Conservation (phyloP, 2,113 vertebrate species). For the Tiliqua scincoides region DNA sequence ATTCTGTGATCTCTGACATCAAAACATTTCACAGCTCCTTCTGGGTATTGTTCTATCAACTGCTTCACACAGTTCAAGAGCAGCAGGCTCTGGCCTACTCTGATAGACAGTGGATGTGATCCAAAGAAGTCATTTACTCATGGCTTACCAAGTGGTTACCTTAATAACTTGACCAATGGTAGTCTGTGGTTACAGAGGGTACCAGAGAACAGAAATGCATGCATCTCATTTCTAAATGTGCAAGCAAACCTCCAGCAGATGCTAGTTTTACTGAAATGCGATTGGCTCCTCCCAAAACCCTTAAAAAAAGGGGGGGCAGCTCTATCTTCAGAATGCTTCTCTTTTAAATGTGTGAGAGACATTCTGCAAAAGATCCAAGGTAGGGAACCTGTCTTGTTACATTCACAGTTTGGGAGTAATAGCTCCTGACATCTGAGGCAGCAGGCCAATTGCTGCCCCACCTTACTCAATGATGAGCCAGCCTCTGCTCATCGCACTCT, state of each 20-base stretch:
- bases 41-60: not conserved
- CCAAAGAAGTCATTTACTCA: not conserved
- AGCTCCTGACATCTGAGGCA: no score
- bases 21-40: not conserved
- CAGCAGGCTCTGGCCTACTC: no score
- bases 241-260: not conserved
- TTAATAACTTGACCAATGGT: not conserved
- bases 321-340: not conserved
- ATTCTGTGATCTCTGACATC: not conserved
- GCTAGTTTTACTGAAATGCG: not conserved
- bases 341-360: not conserved
- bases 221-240: not conserved
- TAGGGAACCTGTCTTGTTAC: no score
- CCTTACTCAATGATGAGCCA: no score
- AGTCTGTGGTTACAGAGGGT: not conserved
- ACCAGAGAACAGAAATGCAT: not conserved
- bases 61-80: not conserved
- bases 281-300: not conserved
- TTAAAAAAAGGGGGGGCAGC: not conserved
- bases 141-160: not conserved
- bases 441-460: no score
- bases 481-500: no score
- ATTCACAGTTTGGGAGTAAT: no score
- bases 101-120: not conserved
- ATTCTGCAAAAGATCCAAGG: no score